These are phyloP conservation scores for Apocrypta bakeri DNA, from an alignment of 1,140 invertebrate genomes.

Conservation along the genomic window DNA sequence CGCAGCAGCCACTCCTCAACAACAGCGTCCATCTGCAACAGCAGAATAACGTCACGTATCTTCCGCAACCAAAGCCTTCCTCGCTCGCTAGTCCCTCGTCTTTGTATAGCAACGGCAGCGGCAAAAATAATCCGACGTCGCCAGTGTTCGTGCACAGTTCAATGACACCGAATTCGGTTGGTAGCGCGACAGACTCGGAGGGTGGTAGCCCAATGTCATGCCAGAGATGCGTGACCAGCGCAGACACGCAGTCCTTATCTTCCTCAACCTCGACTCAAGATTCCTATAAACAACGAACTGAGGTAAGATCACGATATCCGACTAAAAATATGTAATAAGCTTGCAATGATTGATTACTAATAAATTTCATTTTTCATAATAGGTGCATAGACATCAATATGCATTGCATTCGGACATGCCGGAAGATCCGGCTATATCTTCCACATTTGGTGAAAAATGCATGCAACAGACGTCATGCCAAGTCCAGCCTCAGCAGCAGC, in stretches of 20 bases:
- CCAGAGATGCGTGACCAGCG: slow-evolving; percentile 64
- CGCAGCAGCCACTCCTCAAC: slow-evolving; percentile 67
- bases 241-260: slow-evolving; percentile 63
- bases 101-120: slow-evolving; percentile 55
- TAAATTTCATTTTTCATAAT: slow-evolving; percentile 21
- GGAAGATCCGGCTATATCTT: slow-evolving; percentile 83
- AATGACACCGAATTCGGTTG: slow-evolving; percentile 67
- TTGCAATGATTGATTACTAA: neutral
- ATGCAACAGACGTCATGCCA: slow-evolving; percentile 62
- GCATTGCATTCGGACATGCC: slow-evolving; percentile 72
- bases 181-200: slow-evolving; percentile 63
- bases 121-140: slow-evolving; percentile 69
- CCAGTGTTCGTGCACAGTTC: slow-evolving; percentile 71
- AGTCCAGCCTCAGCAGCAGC: slow-evolving; percentile 66
- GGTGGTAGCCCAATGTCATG: slow-evolving; percentile 60
- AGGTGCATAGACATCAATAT: slow-evolving; percentile 66
- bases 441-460: slow-evolving; percentile 79
- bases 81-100: slow-evolving; percentile 66
- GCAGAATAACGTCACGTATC: slow-evolving; percentile 61
- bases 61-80: slow-evolving; percentile 71
- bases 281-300: slow-evolving; percentile 63
- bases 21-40: slow-evolving; percentile 61
- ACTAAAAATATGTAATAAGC: neutral
- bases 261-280: slow-evolving; percentile 57
- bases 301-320: slow-evolving; percentile 20